These are phyloP conservation scores for Melikaiella ostensackeni DNA, from an alignment of 2,888 invertebrate species.

Conservation along the genomic window DNA sequence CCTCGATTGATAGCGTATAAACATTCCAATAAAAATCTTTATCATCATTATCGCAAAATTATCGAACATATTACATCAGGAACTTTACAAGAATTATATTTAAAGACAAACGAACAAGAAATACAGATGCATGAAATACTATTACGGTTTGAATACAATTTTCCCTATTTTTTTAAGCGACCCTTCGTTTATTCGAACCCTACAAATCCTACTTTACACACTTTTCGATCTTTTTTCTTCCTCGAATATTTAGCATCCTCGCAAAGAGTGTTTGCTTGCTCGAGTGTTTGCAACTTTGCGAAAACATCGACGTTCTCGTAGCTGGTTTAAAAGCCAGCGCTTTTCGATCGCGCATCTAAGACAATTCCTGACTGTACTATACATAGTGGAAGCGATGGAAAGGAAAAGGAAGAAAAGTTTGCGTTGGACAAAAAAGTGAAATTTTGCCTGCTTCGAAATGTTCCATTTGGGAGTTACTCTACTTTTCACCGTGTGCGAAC, in stretches of 20 bases:
- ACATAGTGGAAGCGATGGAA: conserved; percentile 5
- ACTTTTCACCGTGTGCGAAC: conserved; percentile 16
- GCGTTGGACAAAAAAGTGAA: conserved; percentile 19
- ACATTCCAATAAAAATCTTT: not conserved
- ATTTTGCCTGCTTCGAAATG: conserved; percentile 19
- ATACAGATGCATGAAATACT: no score
- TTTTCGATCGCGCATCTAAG: not conserved
- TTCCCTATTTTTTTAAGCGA: not conserved
- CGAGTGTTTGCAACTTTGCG: not conserved
- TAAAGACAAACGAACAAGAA: no score
- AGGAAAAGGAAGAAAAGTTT: conserved; percentile 9
- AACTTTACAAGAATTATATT: not conserved
- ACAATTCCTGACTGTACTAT: conserved; percentile 21
- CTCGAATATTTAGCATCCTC: not conserved
- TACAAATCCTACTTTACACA: not conserved
- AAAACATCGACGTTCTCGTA: not conserved
- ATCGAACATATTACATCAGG: not conserved
- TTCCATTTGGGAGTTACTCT: conserved; percentile 36
- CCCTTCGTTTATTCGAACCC: not conserved
- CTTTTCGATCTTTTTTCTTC: not conserved
- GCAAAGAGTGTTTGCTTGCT: not conserved
- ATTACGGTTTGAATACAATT: not conserved
- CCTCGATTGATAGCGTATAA: not conserved
- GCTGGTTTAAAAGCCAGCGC: conserved; percentile 1
- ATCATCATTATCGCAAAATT: not conserved